Evolutionary conservation across 1,140 invertebrate genomes (phyloP).

Genomic region (Gonatopus flavifemur): DNA sequence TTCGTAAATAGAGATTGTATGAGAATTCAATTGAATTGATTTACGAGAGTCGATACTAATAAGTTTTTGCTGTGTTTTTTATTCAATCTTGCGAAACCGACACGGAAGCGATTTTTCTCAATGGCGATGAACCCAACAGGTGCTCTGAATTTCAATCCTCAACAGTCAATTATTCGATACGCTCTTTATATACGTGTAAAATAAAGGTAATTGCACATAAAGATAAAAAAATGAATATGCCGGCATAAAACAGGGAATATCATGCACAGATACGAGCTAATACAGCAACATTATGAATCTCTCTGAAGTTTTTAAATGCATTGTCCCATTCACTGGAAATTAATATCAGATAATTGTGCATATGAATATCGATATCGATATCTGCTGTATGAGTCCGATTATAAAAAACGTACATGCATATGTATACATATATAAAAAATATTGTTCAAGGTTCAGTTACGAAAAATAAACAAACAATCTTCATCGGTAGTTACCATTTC

Average conservation of each 20-base stretch:
- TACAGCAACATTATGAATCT: constrained; percentile 33
- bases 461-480: constrained; percentile 20
- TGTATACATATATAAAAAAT: not conserved
- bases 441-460: constrained; percentile 25
- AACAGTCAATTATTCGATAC: constrained; percentile 11
- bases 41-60: too few relatives aligned
- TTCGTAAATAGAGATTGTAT: too few relatives aligned
- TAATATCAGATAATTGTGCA: too few relatives aligned
- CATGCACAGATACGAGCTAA: constrained; percentile 50
- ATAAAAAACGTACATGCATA: too few relatives aligned
- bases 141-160: constrained; percentile 38
- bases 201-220: constrained; percentile 14
- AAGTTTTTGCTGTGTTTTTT: too few relatives aligned
- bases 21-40: too few relatives aligned
- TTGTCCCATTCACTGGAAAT: too few relatives aligned
- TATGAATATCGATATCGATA: too few relatives aligned
- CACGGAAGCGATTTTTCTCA: constrained; percentile 36
- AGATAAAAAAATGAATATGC: constrained; percentile 53
- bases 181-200: constrained; percentile 16
- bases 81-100: too few relatives aligned
- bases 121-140: constrained; percentile 49
- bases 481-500: constrained; percentile 56
- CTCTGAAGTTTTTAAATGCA: too few relatives aligned
- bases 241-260: constrained; percentile 53
- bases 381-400: too few relatives aligned